Base-by-base conservation (phyloP, 2,888 invertebrate species). In the Lordiphosa fenestrarum region DNA sequence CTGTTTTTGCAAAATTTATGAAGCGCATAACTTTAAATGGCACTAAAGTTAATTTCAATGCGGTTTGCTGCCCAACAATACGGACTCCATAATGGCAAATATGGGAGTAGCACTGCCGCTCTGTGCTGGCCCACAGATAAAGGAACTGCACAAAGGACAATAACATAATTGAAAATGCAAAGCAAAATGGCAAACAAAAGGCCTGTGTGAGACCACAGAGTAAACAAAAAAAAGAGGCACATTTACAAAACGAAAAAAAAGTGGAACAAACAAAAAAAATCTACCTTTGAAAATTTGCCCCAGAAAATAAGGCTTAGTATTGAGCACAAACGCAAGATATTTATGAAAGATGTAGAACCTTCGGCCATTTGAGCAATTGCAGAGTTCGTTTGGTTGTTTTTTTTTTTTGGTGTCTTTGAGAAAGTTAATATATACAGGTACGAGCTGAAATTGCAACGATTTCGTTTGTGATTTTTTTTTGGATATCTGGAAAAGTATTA, bases 11-110 rank as follows among this genome's bases (percentile, higher is more conserved):
- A 78, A 44, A 63, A 78, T 78, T 78, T 78, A 78, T 78, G 77
- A 84, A 78, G 77, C 77, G 77, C 77, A 84, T 78, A 84, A 78
- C 77, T 78, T 78, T 84, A 78, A 78, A 78, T 78, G 77, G 84
- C 77, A 84, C 77, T 84, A 78, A 78, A 78, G 77, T 78, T 78
- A 78, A 78, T 78, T 78, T 78, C 82, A 78, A 84, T 78, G 77
- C 69, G 77, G 77, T 81, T 44, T 44, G 44, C 44, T 76, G 77
- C 84, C 71, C 73, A 63, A 66, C 67, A 60, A 23, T 37, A 37
- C 36, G 12, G 7, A 37, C 37, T n/a, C 3, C 9, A 35, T 30
- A 13, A 38, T 30, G 7, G 13, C 30, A 46, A 30, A 30, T 30
- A 30, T 30, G 30, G 30, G 30, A 9, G 30, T 30, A 9, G 30